Conservation (phyloP, 2,888 invertebrate species). For the Polyploca ridens region DNA sequence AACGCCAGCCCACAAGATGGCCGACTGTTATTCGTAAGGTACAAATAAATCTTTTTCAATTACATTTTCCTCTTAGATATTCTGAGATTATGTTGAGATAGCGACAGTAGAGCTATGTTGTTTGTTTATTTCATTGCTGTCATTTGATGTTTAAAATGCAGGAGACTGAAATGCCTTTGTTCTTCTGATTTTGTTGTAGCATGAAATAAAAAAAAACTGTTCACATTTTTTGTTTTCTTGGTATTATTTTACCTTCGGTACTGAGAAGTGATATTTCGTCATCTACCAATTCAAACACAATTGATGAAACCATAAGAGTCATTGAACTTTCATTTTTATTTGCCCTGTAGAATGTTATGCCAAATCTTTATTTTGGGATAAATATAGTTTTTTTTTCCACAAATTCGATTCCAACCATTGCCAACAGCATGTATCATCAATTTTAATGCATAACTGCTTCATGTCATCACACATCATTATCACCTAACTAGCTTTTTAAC, state of each 20-base stretch:
- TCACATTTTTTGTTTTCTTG: constrained; percentile 33
- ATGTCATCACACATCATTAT: constrained; percentile 20
- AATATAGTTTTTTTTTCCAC: background rate
- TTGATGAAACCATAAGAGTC: background rate
- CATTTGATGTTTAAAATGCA: constrained; percentile 25
- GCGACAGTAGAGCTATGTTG: constrained; percentile 33
- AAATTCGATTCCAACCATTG: background rate
- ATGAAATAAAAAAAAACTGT: constrained; percentile 47
- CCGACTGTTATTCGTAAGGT: constrained; percentile 84
- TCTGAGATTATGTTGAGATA: constrained; percentile 37
- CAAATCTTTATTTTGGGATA: background rate
- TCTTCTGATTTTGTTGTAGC: constrained; percentile 48
- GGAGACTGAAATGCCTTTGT: constrained; percentile 64
- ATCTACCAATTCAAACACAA: background rate
- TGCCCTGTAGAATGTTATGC: background rate
- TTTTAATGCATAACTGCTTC: background rate
- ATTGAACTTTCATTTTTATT: constrained; percentile 7
- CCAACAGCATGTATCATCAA: constrained; percentile 12
- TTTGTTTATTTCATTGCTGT: constrained; percentile 32
- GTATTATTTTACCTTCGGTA: constrained; percentile 27
- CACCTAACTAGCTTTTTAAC: constrained; percentile 50
- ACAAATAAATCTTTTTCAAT: constrained; percentile 67
- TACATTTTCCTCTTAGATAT: constrained; percentile 40
- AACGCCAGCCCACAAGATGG: constrained; percentile 84
- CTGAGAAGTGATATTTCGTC: constrained; percentile 15